These are phyloP conservation scores for Drosophila setifemur DNA, from an alignment of 1,140 invertebrate species.

Conservation along the genomic window DNA sequence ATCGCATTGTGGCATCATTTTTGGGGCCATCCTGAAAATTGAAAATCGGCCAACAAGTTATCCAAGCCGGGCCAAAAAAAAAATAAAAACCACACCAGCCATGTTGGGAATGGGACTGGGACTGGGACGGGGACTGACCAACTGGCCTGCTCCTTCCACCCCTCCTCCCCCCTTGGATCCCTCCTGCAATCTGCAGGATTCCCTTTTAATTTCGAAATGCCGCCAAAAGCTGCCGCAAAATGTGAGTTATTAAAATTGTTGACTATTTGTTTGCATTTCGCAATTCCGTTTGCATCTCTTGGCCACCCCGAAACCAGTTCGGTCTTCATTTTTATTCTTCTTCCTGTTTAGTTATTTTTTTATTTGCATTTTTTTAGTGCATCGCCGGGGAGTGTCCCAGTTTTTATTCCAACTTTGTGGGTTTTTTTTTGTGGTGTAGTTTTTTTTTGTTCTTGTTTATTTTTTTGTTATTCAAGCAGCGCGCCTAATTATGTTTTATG, in stretches of 20 bases:
- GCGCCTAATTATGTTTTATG: slow-evolving; percentile 57
- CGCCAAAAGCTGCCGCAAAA: slow-evolving; percentile 57
- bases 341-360: slow-evolving; percentile 24
- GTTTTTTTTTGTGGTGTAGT: neutral
- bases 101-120: too few species aligned
- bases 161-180: neutral
- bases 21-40: slow-evolving; percentile 3
- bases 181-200: neutral
- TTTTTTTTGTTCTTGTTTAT: neutral
- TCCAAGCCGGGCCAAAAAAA: neutral
- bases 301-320: neutral
- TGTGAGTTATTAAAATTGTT: slow-evolving; percentile 68
- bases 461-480: neutral
- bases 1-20: slow-evolving; percentile 28
- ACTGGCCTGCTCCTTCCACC: neutral
- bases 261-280: slow-evolving; percentile 61
- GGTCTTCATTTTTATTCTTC: neutral
- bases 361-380: slow-evolving; percentile 14
- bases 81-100: slow-evolving; percentile 17
- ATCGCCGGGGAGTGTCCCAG: slow-evolving; percentile 6
- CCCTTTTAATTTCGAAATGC: slow-evolving; percentile 43
- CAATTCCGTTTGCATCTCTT: slow-evolving; percentile 39
- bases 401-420: slow-evolving; percentile 7
- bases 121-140: too few species aligned
- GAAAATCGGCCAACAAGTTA: slow-evolving; percentile 36